A percentile compares a stretch with the other conserved stretches of the same genome.
phyloP scores from a whole-genome alignment of 2,113 vertebrate genomes.

The Axis porcinus region DNA sequence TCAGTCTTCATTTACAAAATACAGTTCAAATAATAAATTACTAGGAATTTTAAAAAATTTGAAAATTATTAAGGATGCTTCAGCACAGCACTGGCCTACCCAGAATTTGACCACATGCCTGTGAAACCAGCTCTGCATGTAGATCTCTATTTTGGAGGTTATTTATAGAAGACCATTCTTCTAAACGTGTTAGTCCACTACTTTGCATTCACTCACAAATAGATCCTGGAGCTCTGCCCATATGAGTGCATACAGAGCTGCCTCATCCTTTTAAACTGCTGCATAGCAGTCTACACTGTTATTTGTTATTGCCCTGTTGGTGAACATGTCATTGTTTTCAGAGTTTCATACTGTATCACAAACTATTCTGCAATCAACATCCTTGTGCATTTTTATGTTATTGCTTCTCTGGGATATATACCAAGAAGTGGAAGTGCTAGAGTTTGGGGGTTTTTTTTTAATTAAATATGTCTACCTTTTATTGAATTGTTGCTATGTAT shows the following conservation, averaged over 20 bases:
- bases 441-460: neutral
- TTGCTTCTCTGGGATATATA: neutral
- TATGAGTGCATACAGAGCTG: rapidly evolving
- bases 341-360: neutral
- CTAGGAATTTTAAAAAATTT: neutral
- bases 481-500: neutral
- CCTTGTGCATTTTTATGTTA: too few species aligned
- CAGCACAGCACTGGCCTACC: neutral
- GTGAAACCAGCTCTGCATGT: neutral
- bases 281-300: rapidly evolving
- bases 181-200: neutral
- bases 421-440: neutral
- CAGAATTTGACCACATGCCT: neutral
- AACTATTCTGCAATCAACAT: neutral
- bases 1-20: neutral
- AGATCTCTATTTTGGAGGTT: neutral
- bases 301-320: neutral
- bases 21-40: neutral
- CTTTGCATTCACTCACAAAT: neutral
- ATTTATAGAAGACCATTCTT: neutral
- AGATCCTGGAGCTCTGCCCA: neutral
- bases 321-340: neutral
- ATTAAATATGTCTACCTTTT: neutral
- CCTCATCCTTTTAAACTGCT: too few species aligned
- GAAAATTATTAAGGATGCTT: neutral